Base-by-base conservation (phyloP, 2,113 vertebrate genomes). In the Potamarius usumacintae region DNA sequence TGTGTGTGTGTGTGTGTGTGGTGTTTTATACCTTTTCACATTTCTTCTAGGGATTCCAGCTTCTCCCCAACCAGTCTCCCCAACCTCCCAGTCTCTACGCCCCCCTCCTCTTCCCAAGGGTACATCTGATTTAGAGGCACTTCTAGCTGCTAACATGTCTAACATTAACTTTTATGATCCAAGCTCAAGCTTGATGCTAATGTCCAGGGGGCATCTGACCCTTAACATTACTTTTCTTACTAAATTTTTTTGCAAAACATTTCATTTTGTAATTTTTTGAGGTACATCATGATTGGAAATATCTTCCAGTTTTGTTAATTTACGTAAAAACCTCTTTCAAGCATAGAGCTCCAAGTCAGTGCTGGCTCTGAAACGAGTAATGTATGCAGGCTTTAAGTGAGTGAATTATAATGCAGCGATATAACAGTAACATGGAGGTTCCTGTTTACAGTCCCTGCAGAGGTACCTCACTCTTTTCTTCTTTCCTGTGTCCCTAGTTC, bases 401-500 rank as follows among this genome's bases (percentile, higher is more conserved):
- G 50, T 57, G 27, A 71, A 81, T 71, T n/a, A 25, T 71, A 42
- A 42, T 42, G 42, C 42, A 42, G 42, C 4, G 42, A 42, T 42
- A 42, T 42, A 22, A 2, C 48, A 55, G 34, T 42, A 69, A 48
- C 25, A 58, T 48, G 48, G 63, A 71, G 34, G 50, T 81, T 57
- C 52, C 25, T 83, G 57, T 74, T 77, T 85, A 67, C 74, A 87
- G 27, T 79, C 79, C 57, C 90, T 83, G 89, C 86, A 85, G 77
- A 80, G 89, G 76, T 90, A 87, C 86, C 91, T 94, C 86, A 93
- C 85, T 87, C 92, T 95, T 96, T 91, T 94, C 94, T 95, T 96
- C 89, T 96, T 94, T 96, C 94, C 95, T 95, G 74, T 96, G 82
- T 95, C 94, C 95, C 96, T 94, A 97, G 97, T 93, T 93, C 94